Conservation (phyloP, 2,888 invertebrate genomes). For the Argyresthia goedartella region DNA sequence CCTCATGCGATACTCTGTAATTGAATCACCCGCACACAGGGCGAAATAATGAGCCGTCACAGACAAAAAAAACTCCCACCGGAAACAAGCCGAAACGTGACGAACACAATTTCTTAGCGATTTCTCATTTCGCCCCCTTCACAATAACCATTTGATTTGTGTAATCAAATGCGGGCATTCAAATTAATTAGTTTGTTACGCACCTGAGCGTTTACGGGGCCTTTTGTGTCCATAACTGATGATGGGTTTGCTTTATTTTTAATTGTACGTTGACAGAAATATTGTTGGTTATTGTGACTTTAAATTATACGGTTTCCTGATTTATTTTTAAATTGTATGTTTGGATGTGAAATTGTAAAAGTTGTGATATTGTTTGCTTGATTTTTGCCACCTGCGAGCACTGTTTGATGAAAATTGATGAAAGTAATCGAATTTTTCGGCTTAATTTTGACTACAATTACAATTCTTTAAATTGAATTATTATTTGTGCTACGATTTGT, state of each 20-base stretch:
- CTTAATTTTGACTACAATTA: too few relatives aligned
- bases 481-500: too few relatives aligned
- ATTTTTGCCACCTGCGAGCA: conserved; percentile 3
- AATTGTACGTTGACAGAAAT: conserved; percentile 41
- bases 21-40: conserved; percentile 11
- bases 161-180: conserved; percentile 69
- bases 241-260: conserved; percentile 31
- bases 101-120: conserved; percentile 67
- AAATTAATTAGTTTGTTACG: conserved; percentile 68
- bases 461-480: too few relatives aligned
- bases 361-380: neutral
- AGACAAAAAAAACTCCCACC: conserved; percentile 42
- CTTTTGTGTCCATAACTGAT: conserved; percentile 18
- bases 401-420: too few relatives aligned
- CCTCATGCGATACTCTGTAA: conserved; percentile 13
- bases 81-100: conserved; percentile 62
- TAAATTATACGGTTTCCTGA: conserved; percentile 33
- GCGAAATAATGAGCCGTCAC: conserved; percentile 46
- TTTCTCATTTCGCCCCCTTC: conserved; percentile 64
- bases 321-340: conserved; percentile 11
- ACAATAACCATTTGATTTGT: conserved; percentile 66
- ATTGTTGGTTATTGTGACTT: conserved; percentile 24
- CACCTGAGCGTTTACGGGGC: conserved; percentile 58
- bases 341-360: conserved; percentile 1
- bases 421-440: too few relatives aligned